Evolutionary conservation across 2,797 vertebrate species (phyloP), one percentile per base, ranked within the genome.

Genomic region (Poecilia gillii): DNA sequence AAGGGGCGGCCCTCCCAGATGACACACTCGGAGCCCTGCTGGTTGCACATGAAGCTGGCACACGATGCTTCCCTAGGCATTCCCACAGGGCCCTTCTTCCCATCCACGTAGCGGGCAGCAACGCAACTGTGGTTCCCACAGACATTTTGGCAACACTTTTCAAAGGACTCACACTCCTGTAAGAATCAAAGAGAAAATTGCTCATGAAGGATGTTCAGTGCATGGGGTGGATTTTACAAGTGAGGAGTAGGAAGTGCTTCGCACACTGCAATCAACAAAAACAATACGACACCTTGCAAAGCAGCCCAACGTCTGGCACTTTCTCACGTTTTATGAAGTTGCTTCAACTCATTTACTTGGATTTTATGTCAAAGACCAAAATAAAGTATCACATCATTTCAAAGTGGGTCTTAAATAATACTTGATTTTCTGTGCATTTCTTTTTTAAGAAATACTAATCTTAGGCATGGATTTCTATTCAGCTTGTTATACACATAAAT

Each of bases 101-200:
- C 96, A 0, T 98, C 97, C 94, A 97, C 85, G 89, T 97, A 98
- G 13, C 99, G 96, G 31, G 99, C 97, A 0, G 98, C 98, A 90
- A 99, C 99, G 0, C 99, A 99, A 46, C 99, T 99, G 86, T 95
- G 96, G 16, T 96, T 97, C 51, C 99, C 99, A 1, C 99, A 99
- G 74, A 99, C 99, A 0, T 99, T 99, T 77, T 97, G 96, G 85
- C 99, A 99, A 89, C 99, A 99, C 81, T 99, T 99, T 94, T 99
- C 99, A 72, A 97, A 98, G 23, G 97, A 96, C 92, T 99, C 98
- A 0, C 99, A 99, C 91, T 99, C 98, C 99, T 99, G 92, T 93
- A 97, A 74, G 96, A 97, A 95, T 0, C 94, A 94, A 81, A 96
- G 90, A 0, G 95, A 96, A 55, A 57, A 77, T 28, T 11, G 28